Evolutionary conservation across 1,140 invertebrate species (phyloP).

Genomic region (Anadara kagoshimensis): DNA sequence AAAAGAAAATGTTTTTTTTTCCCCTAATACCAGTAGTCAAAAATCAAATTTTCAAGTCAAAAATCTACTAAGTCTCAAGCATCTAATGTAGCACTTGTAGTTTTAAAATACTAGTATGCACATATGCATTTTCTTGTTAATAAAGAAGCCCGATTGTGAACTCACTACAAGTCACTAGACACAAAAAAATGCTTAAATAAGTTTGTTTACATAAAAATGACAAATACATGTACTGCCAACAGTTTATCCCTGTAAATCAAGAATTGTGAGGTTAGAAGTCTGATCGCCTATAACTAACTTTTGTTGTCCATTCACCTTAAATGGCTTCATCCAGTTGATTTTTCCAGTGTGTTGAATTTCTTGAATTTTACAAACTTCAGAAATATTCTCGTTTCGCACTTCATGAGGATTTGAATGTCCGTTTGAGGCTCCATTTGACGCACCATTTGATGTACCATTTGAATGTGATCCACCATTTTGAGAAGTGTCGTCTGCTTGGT

Average conservation of each 20-base stretch:
- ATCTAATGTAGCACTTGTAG: too few species aligned
- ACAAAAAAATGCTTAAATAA: too few species aligned
- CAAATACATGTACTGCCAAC: too few species aligned
- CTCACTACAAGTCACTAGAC: too few species aligned
- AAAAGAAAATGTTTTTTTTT: too few species aligned
- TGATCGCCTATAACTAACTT: constrained; percentile 63
- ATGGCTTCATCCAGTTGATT: constrained; percentile 67
- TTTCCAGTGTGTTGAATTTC: constrained; percentile 55
- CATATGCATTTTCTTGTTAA: too few species aligned
- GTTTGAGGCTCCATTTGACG: constrained; percentile 19
- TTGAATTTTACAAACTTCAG: constrained; percentile 49
- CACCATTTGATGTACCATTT: constrained; percentile 14
- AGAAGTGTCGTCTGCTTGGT: constrained; percentile 21
- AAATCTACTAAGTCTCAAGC: too few species aligned
- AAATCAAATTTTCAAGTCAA: too few species aligned
- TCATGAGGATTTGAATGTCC: constrained; percentile 37
- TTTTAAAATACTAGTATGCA: too few species aligned
- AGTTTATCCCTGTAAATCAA: constrained; percentile 7
- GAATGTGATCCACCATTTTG: neutral
- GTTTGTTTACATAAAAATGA: too few species aligned
- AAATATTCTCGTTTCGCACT: constrained; percentile 39
- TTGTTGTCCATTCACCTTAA: constrained; percentile 32
- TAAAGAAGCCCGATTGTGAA: too few species aligned
- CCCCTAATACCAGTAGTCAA: too few species aligned
- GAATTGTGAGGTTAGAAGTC: constrained; percentile 49